These are phyloP conservation scores for Cariama cristata DNA, from an alignment of 2,113 vertebrate genomes.

Conservation along the genomic window DNA sequence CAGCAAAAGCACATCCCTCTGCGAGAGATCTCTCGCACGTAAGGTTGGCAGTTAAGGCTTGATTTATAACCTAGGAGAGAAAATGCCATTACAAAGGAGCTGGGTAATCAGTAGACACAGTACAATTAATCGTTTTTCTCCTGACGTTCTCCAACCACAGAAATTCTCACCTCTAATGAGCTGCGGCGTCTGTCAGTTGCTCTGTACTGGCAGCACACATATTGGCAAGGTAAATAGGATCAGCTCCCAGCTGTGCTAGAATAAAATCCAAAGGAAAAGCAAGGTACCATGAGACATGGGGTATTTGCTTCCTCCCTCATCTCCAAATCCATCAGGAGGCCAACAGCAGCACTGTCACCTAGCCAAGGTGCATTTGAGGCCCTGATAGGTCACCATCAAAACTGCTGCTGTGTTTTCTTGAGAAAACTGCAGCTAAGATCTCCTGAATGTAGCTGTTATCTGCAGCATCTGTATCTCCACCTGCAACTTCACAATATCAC, in stretches of 20 bases:
- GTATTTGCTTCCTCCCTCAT: neutral
- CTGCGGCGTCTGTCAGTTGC: neutral
- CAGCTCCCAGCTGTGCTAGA: neutral
- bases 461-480: neutral
- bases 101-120: neutral
- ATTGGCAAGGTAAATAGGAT: neutral
- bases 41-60: neutral
- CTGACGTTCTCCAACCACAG: neutral
- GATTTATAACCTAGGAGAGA: neutral
- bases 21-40: neutral
- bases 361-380: neutral
- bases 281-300: fast-evolving
- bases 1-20: neutral
- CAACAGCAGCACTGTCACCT: neutral
- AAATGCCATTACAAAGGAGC: neutral
- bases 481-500: no score
- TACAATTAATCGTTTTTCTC: neutral
- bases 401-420: neutral
- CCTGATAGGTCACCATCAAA: neutral
- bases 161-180: neutral
- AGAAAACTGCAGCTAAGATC: neutral
- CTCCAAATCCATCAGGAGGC: neutral
- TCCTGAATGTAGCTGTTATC: neutral
- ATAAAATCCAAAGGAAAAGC: neutral
- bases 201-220: fast-evolving